Evolutionary conservation across 2,113 vertebrate genomes (phyloP).

Genomic region (Cavia porcellus): DNA sequence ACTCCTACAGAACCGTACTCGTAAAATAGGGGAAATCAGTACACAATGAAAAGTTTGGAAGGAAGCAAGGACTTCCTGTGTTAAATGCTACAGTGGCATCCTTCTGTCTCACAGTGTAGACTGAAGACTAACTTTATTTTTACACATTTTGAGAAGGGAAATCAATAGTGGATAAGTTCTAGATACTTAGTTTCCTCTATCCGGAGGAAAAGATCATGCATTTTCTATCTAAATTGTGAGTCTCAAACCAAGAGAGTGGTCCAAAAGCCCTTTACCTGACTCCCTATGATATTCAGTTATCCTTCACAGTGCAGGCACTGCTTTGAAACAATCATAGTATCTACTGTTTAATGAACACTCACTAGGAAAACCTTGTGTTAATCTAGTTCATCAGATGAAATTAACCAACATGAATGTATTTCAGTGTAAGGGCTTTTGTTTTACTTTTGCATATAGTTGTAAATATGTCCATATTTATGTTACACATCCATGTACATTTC

Average conservation of each 20-base stretch:
- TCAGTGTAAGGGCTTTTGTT: neutral
- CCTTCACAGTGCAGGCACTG: neutral
- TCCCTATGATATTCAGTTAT: neutral
- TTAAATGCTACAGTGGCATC: neutral
- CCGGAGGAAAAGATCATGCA: neutral
- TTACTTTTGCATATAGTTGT: neutral
- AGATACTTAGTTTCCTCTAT: neutral
- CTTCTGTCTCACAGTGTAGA: neutral
- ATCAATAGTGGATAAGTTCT: neutral
- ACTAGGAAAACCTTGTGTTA: conserved; percentile 11
- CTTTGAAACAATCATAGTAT: neutral
- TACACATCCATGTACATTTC: neutral
- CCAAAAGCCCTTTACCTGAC: neutral
- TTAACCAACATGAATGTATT: neutral
- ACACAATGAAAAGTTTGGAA: neutral
- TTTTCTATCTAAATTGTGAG: neutral
- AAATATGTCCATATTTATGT: neutral
- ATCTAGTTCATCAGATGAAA: neutral
- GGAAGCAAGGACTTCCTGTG: neutral
- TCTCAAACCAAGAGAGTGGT: conserved; percentile 8
- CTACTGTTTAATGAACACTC: neutral
- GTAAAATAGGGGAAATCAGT: neutral
- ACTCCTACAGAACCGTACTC: neutral
- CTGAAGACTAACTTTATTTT: neutral
- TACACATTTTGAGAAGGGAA: neutral